Evolutionary conservation across 2,797 vertebrate genomes (phyloP).

Genomic region (Chromis chromis): DNA sequence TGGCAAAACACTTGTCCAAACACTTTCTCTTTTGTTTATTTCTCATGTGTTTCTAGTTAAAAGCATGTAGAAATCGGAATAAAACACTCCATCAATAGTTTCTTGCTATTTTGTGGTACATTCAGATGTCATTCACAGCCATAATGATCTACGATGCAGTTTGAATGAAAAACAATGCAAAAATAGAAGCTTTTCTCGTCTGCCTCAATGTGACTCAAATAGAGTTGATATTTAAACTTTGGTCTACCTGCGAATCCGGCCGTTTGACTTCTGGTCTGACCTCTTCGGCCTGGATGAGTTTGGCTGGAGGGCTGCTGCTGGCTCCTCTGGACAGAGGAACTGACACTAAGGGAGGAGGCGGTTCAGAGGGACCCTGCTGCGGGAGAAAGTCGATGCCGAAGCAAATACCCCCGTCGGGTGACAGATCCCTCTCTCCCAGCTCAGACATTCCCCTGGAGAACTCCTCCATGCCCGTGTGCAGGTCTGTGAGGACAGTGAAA

Average conservation of each 20-base stretch:
- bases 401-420: constrained; percentile 90
- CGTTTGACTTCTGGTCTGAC: constrained; percentile 72
- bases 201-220: background rate
- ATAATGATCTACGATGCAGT: background rate
- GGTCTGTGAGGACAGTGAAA: constrained; percentile 96
- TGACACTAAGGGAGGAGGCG: constrained; percentile 57
- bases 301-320: constrained; percentile 74
- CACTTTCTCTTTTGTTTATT: background rate
- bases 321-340: constrained; percentile 59
- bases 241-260: constrained; percentile 72
- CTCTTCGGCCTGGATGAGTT: constrained; percentile 69
- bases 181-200: no score
- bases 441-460: constrained; percentile 90
- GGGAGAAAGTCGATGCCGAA: constrained; percentile 84
- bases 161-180: background rate
- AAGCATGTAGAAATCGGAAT: background rate
- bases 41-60: background rate
- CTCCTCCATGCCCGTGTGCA: constrained; percentile 96
- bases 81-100: constrained; percentile 3
- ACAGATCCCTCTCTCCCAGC: constrained; percentile 84
- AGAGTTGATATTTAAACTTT: background rate
- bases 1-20: background rate
- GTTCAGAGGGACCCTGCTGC: constrained; percentile 75
- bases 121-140: constrained; percentile 3
- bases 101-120: background rate